A percentile compares a stretch with the other conserved stretches of the same genome.
Evolutionary conservation across 1,140 invertebrate genomes (phyloP).

Genomic region (Ceratosolen fusciceps): DNA sequence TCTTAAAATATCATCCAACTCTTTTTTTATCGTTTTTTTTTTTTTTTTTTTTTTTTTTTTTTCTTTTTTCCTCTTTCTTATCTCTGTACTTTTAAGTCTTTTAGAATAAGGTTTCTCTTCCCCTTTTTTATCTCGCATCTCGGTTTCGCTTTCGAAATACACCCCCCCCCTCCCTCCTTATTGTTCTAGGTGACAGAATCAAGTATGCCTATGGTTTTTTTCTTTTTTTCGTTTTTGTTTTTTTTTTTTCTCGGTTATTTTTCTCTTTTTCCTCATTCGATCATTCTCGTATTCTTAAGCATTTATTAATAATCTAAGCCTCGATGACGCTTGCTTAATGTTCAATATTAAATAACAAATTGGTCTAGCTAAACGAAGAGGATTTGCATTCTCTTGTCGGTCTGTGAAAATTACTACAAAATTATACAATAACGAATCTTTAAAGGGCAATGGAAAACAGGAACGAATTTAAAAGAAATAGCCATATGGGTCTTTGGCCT

Average conservation of each 20-base stretch:
- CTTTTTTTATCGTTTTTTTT: slow-evolving; percentile 8
- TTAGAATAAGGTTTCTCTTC: too few relatives aligned
- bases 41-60: slow-evolving; percentile 25
- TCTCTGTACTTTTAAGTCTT: slow-evolving; percentile 30
- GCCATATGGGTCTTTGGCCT: slow-evolving; percentile 41
- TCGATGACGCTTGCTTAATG: slow-evolving; percentile 45
- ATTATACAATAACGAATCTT: slow-evolving; percentile 43
- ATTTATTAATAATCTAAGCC: slow-evolving; percentile 43
- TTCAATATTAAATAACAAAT: slow-evolving; percentile 59
- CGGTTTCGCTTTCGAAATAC: slow-evolving; percentile 39
- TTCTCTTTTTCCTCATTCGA: background rate
- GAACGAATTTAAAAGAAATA: slow-evolving; percentile 38
- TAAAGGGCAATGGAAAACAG: slow-evolving; percentile 45
- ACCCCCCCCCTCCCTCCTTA: slow-evolving; percentile 38
- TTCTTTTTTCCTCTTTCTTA: slow-evolving; percentile 12
- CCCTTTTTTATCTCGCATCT: too few relatives aligned
- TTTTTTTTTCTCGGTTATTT: slow-evolving; percentile 4
- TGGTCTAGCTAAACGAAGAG: slow-evolving; percentile 61
- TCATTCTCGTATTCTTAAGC: slow-evolving; percentile 8
- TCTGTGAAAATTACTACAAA: slow-evolving; percentile 48
- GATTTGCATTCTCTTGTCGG: slow-evolving; percentile 44
- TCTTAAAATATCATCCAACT: slow-evolving; percentile 46
- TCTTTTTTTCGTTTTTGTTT: background rate
- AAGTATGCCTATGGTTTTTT: slow-evolving; percentile 38
- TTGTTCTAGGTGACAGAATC: slow-evolving; percentile 46